These are phyloP conservation scores for Scotopteryx bipunctaria DNA, from an alignment of 2,888 invertebrate genomes.

Conservation along the genomic window DNA sequence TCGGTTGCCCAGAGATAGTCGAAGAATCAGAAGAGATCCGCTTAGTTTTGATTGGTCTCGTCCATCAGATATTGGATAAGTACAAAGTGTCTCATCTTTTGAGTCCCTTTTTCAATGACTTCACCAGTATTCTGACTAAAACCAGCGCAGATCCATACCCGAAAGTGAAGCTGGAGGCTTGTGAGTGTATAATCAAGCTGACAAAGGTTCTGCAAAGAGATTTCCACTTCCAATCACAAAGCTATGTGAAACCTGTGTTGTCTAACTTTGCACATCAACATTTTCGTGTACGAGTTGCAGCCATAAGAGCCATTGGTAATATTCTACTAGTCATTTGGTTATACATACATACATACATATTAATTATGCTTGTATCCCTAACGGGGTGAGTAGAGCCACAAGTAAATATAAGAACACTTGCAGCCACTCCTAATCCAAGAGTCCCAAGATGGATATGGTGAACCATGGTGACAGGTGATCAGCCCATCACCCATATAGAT, in stretches of 20 bases:
- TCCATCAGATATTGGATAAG: slow-evolving; percentile 86
- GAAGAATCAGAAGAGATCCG: slow-evolving; percentile 92
- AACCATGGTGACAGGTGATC: too few relatives aligned
- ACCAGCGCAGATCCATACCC: slow-evolving; percentile 91
- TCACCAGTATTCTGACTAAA: slow-evolving; percentile 87
- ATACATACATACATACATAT: too few relatives aligned
- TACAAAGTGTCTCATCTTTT: slow-evolving; percentile 84
- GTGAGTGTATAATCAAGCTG: slow-evolving; percentile 86
- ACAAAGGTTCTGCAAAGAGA: slow-evolving; percentile 85
- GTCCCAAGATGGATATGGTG: too few relatives aligned
- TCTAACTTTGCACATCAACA: slow-evolving; percentile 91
- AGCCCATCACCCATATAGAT: too few relatives aligned
- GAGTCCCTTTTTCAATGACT: slow-evolving; percentile 88
- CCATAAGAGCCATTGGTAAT: slow-evolving; percentile 88
- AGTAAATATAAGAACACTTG: too few relatives aligned
- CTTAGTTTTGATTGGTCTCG: slow-evolving; percentile 85
- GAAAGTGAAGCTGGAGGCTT: slow-evolving; percentile 90
- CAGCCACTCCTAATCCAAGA: too few relatives aligned
- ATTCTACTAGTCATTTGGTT: too few relatives aligned
- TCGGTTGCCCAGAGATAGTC: slow-evolving; percentile 89
- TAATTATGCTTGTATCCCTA: too few relatives aligned
- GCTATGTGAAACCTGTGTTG: slow-evolving; percentile 88
- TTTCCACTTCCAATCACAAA: slow-evolving; percentile 90
- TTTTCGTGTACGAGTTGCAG: slow-evolving; percentile 89
- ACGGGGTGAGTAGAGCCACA: too few relatives aligned